Evolutionary conservation across 2,888 invertebrate species (phyloP).

Genomic region (Chalcis sispes): DNA sequence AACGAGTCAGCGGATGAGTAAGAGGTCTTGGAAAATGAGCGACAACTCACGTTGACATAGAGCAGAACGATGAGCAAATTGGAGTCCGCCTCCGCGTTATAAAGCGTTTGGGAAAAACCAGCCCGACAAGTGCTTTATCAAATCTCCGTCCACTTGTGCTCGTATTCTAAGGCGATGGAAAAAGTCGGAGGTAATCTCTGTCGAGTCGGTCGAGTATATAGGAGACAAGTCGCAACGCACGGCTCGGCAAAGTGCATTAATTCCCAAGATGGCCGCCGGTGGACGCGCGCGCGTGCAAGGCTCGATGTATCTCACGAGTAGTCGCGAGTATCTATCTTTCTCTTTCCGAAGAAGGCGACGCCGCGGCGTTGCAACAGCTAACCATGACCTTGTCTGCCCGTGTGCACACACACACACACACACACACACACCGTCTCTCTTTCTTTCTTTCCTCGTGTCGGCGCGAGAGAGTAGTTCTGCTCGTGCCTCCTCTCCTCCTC

Average conservation of each 20-base stretch:
- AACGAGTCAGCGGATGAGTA: too few relatives aligned
- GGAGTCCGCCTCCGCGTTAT: neutral
- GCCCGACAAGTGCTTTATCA: too few relatives aligned
- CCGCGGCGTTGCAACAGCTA: constrained; percentile 65
- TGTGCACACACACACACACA: too few relatives aligned
- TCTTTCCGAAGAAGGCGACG: too few relatives aligned
- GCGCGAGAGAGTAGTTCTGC: constrained; percentile 3
- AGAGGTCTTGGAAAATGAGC: too few relatives aligned
- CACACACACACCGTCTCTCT: constrained; percentile 16
- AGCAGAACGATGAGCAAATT: neutral
- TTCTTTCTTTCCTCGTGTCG: constrained; percentile 11
- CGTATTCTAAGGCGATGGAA: too few relatives aligned
- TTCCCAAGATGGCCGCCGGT: constrained; percentile 71
- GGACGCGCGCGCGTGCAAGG: constrained; percentile 23
- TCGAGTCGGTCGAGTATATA: neutral
- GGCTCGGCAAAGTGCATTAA: constrained; percentile 55
- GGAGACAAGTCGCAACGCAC: neutral
- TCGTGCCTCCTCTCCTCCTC: constrained; percentile 36
- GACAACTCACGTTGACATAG: neutral
- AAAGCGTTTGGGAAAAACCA: neutral
- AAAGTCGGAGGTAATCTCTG: too few relatives aligned
- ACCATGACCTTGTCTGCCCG: constrained; percentile 75
- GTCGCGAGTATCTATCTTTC: too few relatives aligned
- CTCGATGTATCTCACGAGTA: constrained; percentile 20
- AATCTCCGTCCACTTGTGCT: too few relatives aligned